Conservation (phyloP, 2,888 invertebrate species). For the Torymus texanus region DNA sequence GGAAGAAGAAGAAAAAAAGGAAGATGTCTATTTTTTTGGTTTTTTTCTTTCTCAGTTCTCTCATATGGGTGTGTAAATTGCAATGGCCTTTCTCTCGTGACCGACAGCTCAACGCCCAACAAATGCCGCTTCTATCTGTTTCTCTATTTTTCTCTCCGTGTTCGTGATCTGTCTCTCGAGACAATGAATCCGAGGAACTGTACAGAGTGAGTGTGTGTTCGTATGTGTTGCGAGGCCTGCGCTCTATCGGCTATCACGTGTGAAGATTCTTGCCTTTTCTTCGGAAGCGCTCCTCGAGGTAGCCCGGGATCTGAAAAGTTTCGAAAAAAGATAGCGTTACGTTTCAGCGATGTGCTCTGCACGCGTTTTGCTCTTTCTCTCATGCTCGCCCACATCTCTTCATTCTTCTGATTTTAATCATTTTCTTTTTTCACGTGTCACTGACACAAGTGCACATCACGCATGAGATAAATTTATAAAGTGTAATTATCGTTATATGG, state of each 20-base stretch:
- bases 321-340: slow-evolving; percentile 53
- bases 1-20: no score
- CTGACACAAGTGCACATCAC: not conserved
- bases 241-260: slow-evolving; percentile 67
- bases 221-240: slow-evolving; percentile 14
- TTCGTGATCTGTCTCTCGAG: slow-evolving; percentile 35
- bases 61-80: not conserved
- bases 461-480: no score
- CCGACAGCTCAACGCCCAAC: slow-evolving; percentile 46
- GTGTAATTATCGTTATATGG: no score
- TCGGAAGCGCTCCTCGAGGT: slow-evolving; percentile 79
- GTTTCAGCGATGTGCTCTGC: slow-evolving; percentile 1
- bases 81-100: slow-evolving; percentile 22
- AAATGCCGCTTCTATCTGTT: slow-evolving; percentile 31
- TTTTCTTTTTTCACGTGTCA: not conserved
- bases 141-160: not conserved
- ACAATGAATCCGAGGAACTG: slow-evolving; percentile 48
- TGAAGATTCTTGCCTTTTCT: slow-evolving; percentile 71
- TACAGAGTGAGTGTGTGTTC: slow-evolving; percentile 1
- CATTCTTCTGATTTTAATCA: not conserved
- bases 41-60: slow-evolving; percentile 3
- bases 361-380: not conserved
- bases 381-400: not conserved
- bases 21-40: slow-evolving; percentile 6
- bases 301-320: slow-evolving; percentile 79